These are phyloP conservation scores for Geophilus truncorum DNA, from an alignment of 2,888 invertebrate genomes.

Conservation along the genomic window DNA sequence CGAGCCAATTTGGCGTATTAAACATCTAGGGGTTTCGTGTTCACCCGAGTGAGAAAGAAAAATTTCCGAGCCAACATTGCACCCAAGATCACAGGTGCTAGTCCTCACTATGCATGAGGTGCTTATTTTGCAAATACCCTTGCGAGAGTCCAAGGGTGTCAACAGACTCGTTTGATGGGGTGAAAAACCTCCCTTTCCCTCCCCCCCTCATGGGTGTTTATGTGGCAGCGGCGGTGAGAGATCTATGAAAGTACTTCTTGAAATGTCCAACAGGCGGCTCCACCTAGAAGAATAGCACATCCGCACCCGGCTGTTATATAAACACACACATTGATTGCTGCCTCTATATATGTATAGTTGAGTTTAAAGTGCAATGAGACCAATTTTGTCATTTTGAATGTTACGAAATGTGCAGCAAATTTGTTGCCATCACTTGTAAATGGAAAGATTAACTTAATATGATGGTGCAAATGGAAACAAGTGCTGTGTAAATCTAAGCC, in stretches of 20 bases:
- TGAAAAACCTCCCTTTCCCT: neutral
- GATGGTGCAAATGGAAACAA: slow-evolving; percentile 15
- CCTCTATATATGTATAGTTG: neutral
- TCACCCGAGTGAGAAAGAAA: neutral
- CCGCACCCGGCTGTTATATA: neutral
- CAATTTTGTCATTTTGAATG: neutral
- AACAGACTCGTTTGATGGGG: slow-evolving; percentile 25
- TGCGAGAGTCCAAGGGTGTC: slow-evolving; percentile 11
- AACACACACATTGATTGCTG: neutral
- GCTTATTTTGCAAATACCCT: slow-evolving; percentile 27
- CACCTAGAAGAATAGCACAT: slow-evolving; percentile 8
- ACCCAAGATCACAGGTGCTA: slow-evolving; percentile 17
- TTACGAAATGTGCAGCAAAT: neutral
- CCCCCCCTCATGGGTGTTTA: slow-evolving; percentile 14
- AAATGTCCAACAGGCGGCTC: slow-evolving; percentile 29
- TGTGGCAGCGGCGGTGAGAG: slow-evolving; percentile 3
- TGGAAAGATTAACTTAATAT: slow-evolving; percentile 23
- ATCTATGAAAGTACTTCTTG: slow-evolving; percentile 12
- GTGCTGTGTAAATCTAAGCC: slow-evolving; percentile 4
- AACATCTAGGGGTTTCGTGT: slow-evolving; percentile 19
- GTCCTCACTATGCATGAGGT: slow-evolving; percentile 18
- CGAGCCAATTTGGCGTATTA: slow-evolving; percentile 28
- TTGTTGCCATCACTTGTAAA: slow-evolving; percentile 1
- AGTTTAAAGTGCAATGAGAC: neutral
- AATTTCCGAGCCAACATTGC: neutral